phyloP scores from a whole-genome alignment of 2,888 invertebrate genomes.

The Plebejus melissa region DNA sequence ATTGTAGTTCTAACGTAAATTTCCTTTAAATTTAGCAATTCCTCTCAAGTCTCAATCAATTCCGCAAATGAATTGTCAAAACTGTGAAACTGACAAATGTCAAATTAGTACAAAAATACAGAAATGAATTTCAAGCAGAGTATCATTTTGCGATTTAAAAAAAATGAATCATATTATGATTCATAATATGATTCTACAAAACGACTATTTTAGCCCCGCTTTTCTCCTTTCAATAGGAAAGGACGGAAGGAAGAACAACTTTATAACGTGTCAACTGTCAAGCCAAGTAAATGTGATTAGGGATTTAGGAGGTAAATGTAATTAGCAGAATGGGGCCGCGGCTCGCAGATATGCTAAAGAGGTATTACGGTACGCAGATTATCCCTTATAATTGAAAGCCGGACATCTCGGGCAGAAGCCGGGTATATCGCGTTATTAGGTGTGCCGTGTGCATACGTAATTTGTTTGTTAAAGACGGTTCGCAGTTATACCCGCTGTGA shows the following conservation, averaged over 20 bases:
- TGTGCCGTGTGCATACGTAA: constrained; percentile 75
- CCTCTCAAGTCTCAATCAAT: too few relatives aligned
- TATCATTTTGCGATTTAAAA: too few relatives aligned
- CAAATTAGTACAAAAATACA: too few relatives aligned
- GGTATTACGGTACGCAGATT: constrained; percentile 50
- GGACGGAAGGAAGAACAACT: not conserved
- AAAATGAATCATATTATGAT: too few relatives aligned
- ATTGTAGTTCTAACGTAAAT: not conserved
- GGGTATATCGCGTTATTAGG: constrained; percentile 73
- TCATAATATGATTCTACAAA: too few relatives aligned
- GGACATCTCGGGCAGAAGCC: constrained; percentile 59
- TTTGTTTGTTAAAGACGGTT: constrained; percentile 78
- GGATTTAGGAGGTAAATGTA: constrained; percentile 32
- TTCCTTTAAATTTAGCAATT: not conserved
- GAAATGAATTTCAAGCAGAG: too few relatives aligned
- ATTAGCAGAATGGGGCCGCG: constrained; percentile 40
- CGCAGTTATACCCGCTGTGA: constrained; percentile 76
- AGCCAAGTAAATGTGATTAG: constrained; percentile 31
- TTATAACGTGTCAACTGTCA: constrained; percentile 4
- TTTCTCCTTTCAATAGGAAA: not conserved
- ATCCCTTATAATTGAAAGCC: constrained; percentile 75
- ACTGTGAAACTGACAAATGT: too few relatives aligned
- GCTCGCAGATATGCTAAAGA: constrained; percentile 44
- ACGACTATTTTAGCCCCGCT: too few relatives aligned
- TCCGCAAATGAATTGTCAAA: too few relatives aligned